phyloP scores from a whole-genome alignment of 2,113 vertebrate genomes.

The Pan paniscus region DNA sequence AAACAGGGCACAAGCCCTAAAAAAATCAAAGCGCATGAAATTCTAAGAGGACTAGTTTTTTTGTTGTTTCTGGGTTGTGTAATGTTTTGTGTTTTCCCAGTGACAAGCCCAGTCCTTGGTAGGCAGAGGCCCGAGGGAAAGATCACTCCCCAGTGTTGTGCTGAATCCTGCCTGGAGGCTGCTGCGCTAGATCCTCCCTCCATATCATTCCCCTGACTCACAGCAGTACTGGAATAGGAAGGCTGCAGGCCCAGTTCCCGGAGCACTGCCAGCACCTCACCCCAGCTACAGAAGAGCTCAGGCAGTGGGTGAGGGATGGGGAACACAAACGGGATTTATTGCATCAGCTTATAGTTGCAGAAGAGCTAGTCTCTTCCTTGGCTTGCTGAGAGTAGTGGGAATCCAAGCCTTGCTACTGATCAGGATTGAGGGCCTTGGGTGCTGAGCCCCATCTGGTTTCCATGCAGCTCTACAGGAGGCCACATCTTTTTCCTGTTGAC shows the following conservation, averaged over 20 bases:
- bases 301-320: constrained; percentile 13
- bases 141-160: constrained; percentile 67
- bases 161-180: constrained; percentile 59
- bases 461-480: not conserved
- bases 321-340: not conserved
- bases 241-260: not conserved
- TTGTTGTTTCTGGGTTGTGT: no score
- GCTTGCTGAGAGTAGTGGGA: not conserved
- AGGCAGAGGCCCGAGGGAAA: constrained; percentile 25
- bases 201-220: not conserved
- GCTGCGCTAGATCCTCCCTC: not conserved
- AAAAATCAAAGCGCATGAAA: constrained; percentile 66
- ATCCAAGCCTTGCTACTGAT: not conserved
- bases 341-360: not conserved
- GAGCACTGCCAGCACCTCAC: not conserved
- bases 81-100: constrained; percentile 16
- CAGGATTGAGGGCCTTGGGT: not conserved
- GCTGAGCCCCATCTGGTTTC: not conserved
- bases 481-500: not conserved
- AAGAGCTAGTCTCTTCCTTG: not conserved
- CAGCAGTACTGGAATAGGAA: not conserved
- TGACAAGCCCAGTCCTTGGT: constrained; percentile 60
- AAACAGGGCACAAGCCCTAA: constrained; percentile 74
- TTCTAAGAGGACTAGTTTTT: constrained; percentile 68
- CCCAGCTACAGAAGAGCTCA: constrained; percentile 6